Conservation (phyloP, 2,888 invertebrate species). For the Chrysotoxum bicinctum region DNA sequence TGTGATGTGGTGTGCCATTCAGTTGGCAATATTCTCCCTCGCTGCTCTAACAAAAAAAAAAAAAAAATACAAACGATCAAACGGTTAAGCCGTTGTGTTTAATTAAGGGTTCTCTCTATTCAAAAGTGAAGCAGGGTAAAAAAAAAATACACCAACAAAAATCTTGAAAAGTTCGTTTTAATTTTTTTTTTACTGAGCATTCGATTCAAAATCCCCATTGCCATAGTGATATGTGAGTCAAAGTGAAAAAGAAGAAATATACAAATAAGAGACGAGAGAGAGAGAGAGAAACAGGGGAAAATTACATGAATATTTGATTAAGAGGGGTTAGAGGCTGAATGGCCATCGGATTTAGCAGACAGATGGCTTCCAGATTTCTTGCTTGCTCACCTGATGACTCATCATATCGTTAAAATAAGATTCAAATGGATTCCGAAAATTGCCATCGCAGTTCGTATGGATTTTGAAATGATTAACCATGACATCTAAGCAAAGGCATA, state of each 20-base stretch:
- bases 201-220: neutral
- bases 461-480: slow-evolving; percentile 5
- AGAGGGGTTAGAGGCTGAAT: slow-evolving; percentile 46
- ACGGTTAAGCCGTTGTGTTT: slow-evolving; percentile 42
- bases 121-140: neutral
- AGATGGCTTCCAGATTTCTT: slow-evolving; percentile 55
- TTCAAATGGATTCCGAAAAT: slow-evolving; percentile 20
- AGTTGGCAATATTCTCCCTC: slow-evolving; percentile 40
- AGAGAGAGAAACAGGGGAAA: neutral
- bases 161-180: neutral
- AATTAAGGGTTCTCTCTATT: slow-evolving; percentile 49
- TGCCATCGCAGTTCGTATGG: neutral
- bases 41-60: neutral
- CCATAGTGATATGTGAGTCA: slow-evolving; percentile 29
- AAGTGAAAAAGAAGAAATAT: slow-evolving; percentile 24
- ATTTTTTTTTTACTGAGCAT: slow-evolving; percentile 3
- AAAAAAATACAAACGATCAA: slow-evolving; percentile 35
- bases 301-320: slow-evolving; percentile 41
- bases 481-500: neutral
- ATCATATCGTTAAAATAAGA: slow-evolving; percentile 17
- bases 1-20: neutral
- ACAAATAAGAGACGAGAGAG: neutral
- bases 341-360: slow-evolving; percentile 24
- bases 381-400: slow-evolving; percentile 54
- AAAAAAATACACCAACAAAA: slow-evolving; percentile 3